phyloP scores from a whole-genome alignment of 2,797 vertebrate species.

The Arnoldichthys spilopterus region DNA sequence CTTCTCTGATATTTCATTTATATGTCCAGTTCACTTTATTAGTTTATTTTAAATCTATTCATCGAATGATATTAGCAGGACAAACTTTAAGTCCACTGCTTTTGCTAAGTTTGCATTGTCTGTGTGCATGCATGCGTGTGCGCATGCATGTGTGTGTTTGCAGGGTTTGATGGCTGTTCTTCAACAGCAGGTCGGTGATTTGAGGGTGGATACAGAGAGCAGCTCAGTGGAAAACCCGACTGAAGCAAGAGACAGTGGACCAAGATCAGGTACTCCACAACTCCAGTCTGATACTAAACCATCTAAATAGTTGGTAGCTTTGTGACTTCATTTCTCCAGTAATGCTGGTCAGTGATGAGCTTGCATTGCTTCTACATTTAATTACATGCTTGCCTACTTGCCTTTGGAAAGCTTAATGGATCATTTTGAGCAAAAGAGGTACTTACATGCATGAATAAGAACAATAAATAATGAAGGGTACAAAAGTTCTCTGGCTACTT shows the following conservation, averaged over 20 bases:
- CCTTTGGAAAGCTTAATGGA: too few relatives aligned
- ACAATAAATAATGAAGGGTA: too few relatives aligned
- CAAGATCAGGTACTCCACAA: constrained; percentile 73
- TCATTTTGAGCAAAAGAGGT: too few relatives aligned
- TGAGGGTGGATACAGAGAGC: constrained; percentile 76
- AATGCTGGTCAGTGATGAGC: neutral
- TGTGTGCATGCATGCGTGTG: neutral
- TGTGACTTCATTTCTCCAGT: neutral
- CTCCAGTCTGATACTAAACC: neutral
- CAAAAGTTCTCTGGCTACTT: too few relatives aligned
- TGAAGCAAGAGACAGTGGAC: constrained; percentile 59
- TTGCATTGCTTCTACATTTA: neutral
- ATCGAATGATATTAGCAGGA: too few relatives aligned
- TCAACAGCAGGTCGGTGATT: constrained; percentile 84
- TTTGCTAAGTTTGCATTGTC: too few relatives aligned
- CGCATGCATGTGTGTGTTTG: constrained; percentile 49
- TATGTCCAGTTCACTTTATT: too few relatives aligned
- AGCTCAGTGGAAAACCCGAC: constrained; percentile 47
- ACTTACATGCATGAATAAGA: too few relatives aligned
- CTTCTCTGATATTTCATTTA: too few relatives aligned
- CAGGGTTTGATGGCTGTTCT: constrained; percentile 76
- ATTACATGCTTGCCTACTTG: neutral
- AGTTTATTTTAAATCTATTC: too few relatives aligned
- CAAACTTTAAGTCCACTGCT: too few relatives aligned
- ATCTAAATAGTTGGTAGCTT: neutral